Conservation (phyloP, 2,113 vertebrate species). For the Malurus alboscapulatus region DNA sequence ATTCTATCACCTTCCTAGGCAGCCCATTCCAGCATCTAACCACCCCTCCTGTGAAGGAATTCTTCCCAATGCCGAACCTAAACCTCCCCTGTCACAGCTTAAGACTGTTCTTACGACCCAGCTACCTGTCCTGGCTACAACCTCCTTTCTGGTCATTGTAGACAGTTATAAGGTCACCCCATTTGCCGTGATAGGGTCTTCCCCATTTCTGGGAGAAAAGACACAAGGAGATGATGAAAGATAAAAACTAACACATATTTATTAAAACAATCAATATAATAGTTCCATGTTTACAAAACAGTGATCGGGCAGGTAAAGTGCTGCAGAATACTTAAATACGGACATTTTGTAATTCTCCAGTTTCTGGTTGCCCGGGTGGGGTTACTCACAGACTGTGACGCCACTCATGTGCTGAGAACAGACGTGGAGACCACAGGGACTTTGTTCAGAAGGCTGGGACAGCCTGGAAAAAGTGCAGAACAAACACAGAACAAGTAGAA, state of each 20-base stretch:
- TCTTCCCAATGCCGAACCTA: not conserved
- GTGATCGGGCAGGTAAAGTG: constrained; percentile 65
- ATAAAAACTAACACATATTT: constrained; percentile 62
- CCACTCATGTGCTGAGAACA: not conserved
- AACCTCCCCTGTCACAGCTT: not conserved
- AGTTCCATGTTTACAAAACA: constrained; percentile 65
- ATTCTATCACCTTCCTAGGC: not conserved
- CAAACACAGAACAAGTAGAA: not conserved
- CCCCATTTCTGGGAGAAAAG: not conserved
- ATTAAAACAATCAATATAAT: constrained; percentile 59
- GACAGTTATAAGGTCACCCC: rapidly evolving
- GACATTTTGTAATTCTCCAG: constrained; percentile 60
- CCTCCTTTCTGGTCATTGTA: rapidly evolving
- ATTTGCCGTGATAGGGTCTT: rapidly evolving
- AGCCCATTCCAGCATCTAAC: no score
- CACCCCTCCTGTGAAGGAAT: not conserved
- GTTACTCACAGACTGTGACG: not conserved
- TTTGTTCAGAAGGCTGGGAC: not conserved
- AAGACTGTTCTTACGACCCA: rapidly evolving
- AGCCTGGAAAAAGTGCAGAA: not conserved
- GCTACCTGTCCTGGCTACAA: no score
- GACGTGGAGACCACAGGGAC: not conserved
- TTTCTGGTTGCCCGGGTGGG: constrained; percentile 27
- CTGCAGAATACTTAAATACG: constrained; percentile 48
- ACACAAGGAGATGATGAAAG: not conserved